Percentiles rank a stretch among this genome's conserved stretches.
These are phyloP conservation scores for Bombus breviceps DNA, from an alignment of 1,140 invertebrate species.

Conservation along the genomic window DNA sequence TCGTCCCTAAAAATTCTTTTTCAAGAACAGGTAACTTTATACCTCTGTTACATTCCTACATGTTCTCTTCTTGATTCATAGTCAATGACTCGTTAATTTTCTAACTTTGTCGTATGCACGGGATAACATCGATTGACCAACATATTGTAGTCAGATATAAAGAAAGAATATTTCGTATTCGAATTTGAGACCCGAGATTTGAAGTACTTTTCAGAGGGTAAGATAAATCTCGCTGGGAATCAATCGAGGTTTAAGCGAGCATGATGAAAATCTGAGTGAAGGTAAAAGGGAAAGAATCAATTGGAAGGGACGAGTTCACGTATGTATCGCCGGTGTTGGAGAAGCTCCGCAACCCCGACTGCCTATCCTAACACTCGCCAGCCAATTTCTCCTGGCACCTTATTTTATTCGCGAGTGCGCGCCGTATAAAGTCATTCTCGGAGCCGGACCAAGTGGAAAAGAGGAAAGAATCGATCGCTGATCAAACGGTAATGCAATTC, in stretches of 20 bases:
- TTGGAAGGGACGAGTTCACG: background rate
- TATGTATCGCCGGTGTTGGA: constrained; percentile 7
- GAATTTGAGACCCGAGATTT: no score
- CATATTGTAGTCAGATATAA: background rate
- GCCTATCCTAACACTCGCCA: constrained; percentile 36
- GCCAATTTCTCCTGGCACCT: constrained; percentile 58
- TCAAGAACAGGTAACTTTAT: background rate
- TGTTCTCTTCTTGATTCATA: background rate
- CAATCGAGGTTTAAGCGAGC: background rate
- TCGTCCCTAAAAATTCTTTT: background rate
- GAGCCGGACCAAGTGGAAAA: constrained; percentile 53
- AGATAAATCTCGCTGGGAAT: constrained; percentile 3
- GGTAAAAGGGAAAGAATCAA: constrained; percentile 15
- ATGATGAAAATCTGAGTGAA: background rate
- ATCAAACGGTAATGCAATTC: constrained; percentile 73
- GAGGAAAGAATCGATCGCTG: constrained; percentile 66
- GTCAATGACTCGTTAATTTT: background rate
- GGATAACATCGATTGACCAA: no score
- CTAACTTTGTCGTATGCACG: background rate
- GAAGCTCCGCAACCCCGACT: constrained; percentile 16
- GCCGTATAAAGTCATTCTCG: constrained; percentile 61
- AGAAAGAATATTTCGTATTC: background rate
- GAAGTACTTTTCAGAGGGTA: no score
- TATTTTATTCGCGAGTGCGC: constrained; percentile 58
- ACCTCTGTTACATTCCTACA: no score